Evolutionary conservation across 2,797 vertebrate species (phyloP), one percentile per base, ranked within the genome.

Genomic region (Aeoliscus strigatus): DNA sequence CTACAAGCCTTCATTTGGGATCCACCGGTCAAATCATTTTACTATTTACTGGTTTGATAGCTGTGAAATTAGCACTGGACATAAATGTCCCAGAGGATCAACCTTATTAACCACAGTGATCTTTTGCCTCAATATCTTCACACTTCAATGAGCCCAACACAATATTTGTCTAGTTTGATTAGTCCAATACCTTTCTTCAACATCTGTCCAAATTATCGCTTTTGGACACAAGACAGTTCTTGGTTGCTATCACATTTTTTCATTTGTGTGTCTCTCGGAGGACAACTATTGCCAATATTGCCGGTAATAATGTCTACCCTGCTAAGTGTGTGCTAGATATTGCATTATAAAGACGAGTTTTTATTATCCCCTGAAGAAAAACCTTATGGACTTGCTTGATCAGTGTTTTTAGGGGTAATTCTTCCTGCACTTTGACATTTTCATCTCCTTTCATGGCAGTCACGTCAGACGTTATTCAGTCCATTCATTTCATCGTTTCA

Each of bases 161-260:
- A 38, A 2, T 30, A 29, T 50, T 10, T 9, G 15, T 62, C 24
- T 8, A 27, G 39, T 47, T 40, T 39, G 24, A 13, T 32, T 21
- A 7, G 39, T 38, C 18, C 11, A 21, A 34, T 16, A 41, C 25
- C 14, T 69, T 63, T 38, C 24, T 36, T 43, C 2, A 46, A 25
- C n/a, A 28, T 17, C 11, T 7, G 15, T 15, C 15, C 9, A 26
- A 37, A 39, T 27, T 12, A 34, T 36, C 10, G 29, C 6, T 2
- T 42, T 37, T 39, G 8, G 18, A 18, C 26, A 18, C 1, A 36
- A 32, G 7, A 33, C 14, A 38, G 38, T 34, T n/a, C 39, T 37
- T 34, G 10, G 1, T 3, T 2, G 26, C 16, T 26, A n/a, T 23
- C 7, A 35, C 2, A 27, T 25, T 27, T 15, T 33, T 4, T 31